Base-by-base conservation (phyloP, 1,140 invertebrate species). In the Radopholus similis region DNA sequence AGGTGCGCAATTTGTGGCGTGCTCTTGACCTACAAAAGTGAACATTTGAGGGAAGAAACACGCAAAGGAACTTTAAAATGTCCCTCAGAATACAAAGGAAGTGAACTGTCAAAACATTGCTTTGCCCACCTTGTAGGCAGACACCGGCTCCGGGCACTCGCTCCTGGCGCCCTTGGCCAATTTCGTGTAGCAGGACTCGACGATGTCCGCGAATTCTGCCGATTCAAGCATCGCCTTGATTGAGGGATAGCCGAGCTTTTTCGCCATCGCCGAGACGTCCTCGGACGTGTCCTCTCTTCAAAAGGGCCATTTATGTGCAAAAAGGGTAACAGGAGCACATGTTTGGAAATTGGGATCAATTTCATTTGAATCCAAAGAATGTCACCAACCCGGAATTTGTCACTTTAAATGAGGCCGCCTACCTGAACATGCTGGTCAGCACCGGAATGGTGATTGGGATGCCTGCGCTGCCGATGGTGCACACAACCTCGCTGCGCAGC, bases 111-210 rank as follows among this genome's bases (percentile, higher is more conserved):
- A 0, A 23, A 3, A 18, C 18, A 11, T 18, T 30, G 21, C 9
- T 5, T 2, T 2, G 15, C 13, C 35, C n/a, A 66, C 64, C 40
- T 47, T 66, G 30, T 66, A 66, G 23, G 53, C 51, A 55, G 58
- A 44, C 1, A 66, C 64, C 11, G 40, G 44, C 30, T 66, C 55
- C 15, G 38, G 38, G 9, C 34, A 42, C 49, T 40, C 38, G 38
- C 55, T 65, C 4, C 64, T 40, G 11, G 64, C 64, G 11, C 64
- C 64, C 1, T 56, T 59, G 2, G 64, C 64, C 21, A 56, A 23
- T 18, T 59, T 42, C 15, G 64, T 60, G 47, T 40, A 66, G n/a
- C 54, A 54, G 21, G 64, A 30, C 37, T 66, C 64, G n/a, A 66
- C 59, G 34, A 66, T 47, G 18, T 66, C 58, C 11, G 34, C 26